Evolutionary conservation across 2,888 invertebrate species (phyloP).

Genomic region (Xestia xanthographa): DNA sequence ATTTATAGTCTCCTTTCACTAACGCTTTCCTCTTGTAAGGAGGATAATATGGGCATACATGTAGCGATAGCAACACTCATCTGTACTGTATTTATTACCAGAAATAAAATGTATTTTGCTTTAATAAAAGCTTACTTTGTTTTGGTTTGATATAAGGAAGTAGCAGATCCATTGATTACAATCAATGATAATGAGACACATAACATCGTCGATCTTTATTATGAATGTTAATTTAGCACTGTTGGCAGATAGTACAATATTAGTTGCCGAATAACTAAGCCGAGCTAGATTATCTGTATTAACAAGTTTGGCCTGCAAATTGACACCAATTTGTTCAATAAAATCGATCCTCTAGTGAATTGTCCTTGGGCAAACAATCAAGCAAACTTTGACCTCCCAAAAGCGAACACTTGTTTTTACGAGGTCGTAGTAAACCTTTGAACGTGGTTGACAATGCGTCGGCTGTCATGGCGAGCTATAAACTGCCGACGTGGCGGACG

Average conservation of each 20-base stretch:
- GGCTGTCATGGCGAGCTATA: slow-evolving; percentile 77
- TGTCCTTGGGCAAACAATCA: slow-evolving; percentile 62
- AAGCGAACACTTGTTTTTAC: slow-evolving; percentile 80
- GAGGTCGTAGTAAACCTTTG: slow-evolving; percentile 81
- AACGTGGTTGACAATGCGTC: slow-evolving; percentile 79
- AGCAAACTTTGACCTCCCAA: slow-evolving; percentile 76
- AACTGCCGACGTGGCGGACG: slow-evolving; percentile 76
- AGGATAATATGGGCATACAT: slow-evolving; percentile 54
- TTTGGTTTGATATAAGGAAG: slow-evolving; percentile 15
- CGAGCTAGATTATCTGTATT: slow-evolving; percentile 34
- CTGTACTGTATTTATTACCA: slow-evolving; percentile 43
- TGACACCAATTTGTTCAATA: slow-evolving; percentile 46
- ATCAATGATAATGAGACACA: slow-evolving; percentile 36
- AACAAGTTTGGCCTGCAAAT: slow-evolving; percentile 37
- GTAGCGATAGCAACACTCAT: slow-evolving; percentile 53
- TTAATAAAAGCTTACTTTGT: slow-evolving; percentile 22
- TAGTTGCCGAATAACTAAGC: slow-evolving; percentile 25
- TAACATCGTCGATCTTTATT: slow-evolving; percentile 42
- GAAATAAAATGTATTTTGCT: slow-evolving; percentile 41
- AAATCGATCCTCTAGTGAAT: slow-evolving; percentile 58
- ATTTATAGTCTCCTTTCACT: slow-evolving; percentile 58
- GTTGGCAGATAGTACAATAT: slow-evolving; percentile 42
- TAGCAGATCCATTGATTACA: slow-evolving; percentile 44
- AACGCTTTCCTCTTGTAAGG: slow-evolving; percentile 49
- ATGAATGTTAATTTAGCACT: slow-evolving; percentile 52